Conservation (phyloP, 2,888 invertebrate genomes). For the Palloptera scutellata region DNA sequence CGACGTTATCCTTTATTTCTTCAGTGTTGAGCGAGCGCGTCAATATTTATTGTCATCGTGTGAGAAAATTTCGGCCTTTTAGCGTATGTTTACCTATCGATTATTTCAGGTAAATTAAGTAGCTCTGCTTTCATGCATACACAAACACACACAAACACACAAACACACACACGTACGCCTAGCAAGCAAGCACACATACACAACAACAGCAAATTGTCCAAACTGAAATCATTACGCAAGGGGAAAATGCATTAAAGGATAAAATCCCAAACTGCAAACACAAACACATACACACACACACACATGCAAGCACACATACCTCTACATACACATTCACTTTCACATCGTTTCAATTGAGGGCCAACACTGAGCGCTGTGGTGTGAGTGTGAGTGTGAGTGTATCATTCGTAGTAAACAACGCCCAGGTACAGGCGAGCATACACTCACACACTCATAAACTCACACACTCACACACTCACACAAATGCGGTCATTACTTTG, state of each 20-base stretch:
- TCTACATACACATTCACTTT: neutral
- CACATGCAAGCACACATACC: slow-evolving; percentile 19
- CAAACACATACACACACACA: slow-evolving; percentile 23
- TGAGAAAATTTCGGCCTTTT: slow-evolving; percentile 53
- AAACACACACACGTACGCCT: slow-evolving; percentile 25
- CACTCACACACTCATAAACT: neutral
- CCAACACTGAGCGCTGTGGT: no score
- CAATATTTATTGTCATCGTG: slow-evolving; percentile 31
- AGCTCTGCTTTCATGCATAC: slow-evolving; percentile 42
- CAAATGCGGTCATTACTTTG: slow-evolving; percentile 55
- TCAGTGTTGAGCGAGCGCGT: neutral
- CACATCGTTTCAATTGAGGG: neutral
- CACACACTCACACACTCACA: neutral
- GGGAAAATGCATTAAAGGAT: slow-evolving; percentile 56
- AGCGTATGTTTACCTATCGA: slow-evolving; percentile 57
- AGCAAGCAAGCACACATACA: slow-evolving; percentile 12
- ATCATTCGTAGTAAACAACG: no score
- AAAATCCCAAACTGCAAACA: slow-evolving; percentile 40
- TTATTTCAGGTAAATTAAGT: slow-evolving; percentile 60
- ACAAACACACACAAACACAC: slow-evolving; percentile 22
- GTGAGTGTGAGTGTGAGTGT: no score
- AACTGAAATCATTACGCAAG: slow-evolving; percentile 15
- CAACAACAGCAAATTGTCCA: neutral
- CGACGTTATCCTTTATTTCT: no score
- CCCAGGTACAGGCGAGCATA: neutral